phyloP scores from a whole-genome alignment of 2,113 vertebrate genomes.

The Callithrix jacchus region DNA sequence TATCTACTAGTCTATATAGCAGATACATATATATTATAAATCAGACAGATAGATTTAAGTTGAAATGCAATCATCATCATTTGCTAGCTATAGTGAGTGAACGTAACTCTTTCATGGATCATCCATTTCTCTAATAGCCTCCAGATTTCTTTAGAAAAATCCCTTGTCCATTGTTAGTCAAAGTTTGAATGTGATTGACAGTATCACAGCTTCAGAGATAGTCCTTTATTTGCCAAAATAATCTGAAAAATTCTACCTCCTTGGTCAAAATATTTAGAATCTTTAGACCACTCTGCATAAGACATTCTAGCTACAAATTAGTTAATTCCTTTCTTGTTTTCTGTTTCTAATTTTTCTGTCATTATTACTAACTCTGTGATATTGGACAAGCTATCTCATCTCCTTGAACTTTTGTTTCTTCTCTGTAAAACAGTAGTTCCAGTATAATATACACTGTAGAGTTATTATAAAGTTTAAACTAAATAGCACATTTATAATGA shows the following conservation, averaged over 20 bases:
- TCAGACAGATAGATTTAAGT: neutral
- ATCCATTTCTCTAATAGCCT: neutral
- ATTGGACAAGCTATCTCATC: neutral
- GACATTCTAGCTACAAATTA: neutral
- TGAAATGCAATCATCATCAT: neutral
- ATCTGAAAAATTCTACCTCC: neutral
- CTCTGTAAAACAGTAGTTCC: neutral
- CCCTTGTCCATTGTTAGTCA: neutral
- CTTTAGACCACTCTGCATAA: neutral
- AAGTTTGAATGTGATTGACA: neutral
- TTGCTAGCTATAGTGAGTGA: neutral
- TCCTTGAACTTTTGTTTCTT: neutral
- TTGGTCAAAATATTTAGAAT: neutral
- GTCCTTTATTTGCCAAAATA: neutral
- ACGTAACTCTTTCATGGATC: neutral
- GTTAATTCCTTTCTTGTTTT: neutral
- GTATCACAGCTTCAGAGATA: neutral
- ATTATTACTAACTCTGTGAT: neutral
- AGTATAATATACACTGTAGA: neutral
- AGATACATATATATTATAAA: neutral
- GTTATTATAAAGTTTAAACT: neutral
- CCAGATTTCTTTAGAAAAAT: neutral
- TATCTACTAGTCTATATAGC: neutral
- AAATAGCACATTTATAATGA: neutral
- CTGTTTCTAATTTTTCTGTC: neutral